Conservation (phyloP, 2,113 vertebrate genomes). For the Rattus norvegicus region GRCr8 NC_086021.1:81912001-81912500, state of each 20-base stretch:
- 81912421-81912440: conserved; percentile 13
- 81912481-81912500: conserved; percentile 39
- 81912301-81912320: not conserved
- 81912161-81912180: not conserved
- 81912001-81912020: not conserved
- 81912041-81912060: not conserved
- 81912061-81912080: not conserved
- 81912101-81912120: not conserved
- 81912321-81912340: conserved; percentile 3
- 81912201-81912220: conserved; percentile 13
- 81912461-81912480: conserved; percentile 39
- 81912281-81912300: conserved; percentile 28
- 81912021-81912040: not conserved
- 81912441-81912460: not conserved
- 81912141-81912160: not conserved
- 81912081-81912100: not conserved
- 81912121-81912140: not conserved
- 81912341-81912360: conserved; percentile 38
- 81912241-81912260: conserved; percentile 17
- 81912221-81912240: conserved; percentile 7
- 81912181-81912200: not conserved
- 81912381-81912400: not conserved
- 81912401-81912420: conserved; percentile 15
- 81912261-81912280: conserved; percentile 36
- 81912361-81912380: not conserved